A percentile compares a stretch with the other conserved stretches of the same genome.
These are phyloP conservation scores for Acanthopleura granulata DNA, from an alignment of 2,888 invertebrate species.

Conservation along the genomic window DNA sequence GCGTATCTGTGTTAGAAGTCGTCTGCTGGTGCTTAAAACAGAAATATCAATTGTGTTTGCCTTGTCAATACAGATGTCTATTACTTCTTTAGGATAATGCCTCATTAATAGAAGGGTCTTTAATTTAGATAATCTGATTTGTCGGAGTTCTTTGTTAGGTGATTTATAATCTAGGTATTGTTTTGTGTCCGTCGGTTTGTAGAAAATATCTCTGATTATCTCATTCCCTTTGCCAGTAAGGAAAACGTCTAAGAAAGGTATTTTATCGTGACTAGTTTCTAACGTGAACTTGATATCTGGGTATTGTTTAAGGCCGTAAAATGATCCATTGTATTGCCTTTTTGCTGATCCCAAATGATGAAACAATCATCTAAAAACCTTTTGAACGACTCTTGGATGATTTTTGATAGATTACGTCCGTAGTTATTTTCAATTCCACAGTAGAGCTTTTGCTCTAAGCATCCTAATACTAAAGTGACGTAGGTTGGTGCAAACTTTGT, in stretches of 20 bases:
- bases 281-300: slow-evolving; percentile 23
- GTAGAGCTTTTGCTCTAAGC: slow-evolving; percentile 22
- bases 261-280: slow-evolving; percentile 19
- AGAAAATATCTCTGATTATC: slow-evolving; percentile 22
- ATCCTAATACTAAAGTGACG: slow-evolving; percentile 27
- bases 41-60: background rate
- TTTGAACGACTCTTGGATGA: slow-evolving; percentile 22
- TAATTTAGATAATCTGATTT: background rate
- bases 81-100: background rate
- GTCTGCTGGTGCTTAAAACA: background rate
- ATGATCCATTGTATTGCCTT: slow-evolving; percentile 16
- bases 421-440: slow-evolving; percentile 11
- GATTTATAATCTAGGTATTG: slow-evolving; percentile 27
- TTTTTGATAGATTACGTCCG: background rate
- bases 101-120: background rate
- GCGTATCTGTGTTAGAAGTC: background rate
- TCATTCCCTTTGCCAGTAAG: slow-evolving; percentile 1
- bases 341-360: slow-evolving; percentile 18
- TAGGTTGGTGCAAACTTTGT: slow-evolving; percentile 29
- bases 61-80: slow-evolving; percentile 6
- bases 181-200: slow-evolving; percentile 26
- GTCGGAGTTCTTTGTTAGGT: slow-evolving; percentile 17
- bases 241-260: slow-evolving; percentile 24
- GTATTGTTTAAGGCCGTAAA: slow-evolving; percentile 18
- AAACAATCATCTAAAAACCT: slow-evolving; percentile 32